Evolutionary conservation across 2,797 vertebrate species (phyloP), one percentile per base, ranked within the genome.

Genomic region (Halcyon leucocephala): DNA sequence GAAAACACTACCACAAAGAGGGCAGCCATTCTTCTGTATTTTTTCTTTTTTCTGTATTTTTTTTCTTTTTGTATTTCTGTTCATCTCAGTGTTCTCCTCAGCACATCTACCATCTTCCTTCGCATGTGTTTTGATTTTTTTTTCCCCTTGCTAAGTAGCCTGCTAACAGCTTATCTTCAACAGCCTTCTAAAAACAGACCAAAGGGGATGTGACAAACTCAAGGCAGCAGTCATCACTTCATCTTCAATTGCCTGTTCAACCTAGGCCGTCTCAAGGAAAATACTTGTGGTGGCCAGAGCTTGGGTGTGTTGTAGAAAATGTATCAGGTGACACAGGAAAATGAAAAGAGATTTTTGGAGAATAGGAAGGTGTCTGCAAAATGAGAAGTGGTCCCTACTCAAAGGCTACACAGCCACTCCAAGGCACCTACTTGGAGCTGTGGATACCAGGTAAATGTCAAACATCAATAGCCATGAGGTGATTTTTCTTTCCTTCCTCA

Each of bases 121-220:
- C 48, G 25, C 64, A 89, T 74, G 31, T 67, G 42, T 49, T 67
- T 48, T 42, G 22, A 9, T 51, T 72, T 81, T 29, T 26, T 15
- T 60, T 21, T 52, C 52, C 15, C 15, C 22, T 26, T 6, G 14
- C 49, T 31, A 66, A 60, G 71, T 42, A 90, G 54, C 69, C 87
- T 93, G 67, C 90, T 82, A 70, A 49, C 46, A 86, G 61, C 96
- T 98, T 97, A 97, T 98, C 97, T 96, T 89, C 82, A 95, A 98
- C 82, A 95, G 88, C 92, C 78, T 98, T 97, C 98, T 98, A 97
- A 97, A 98, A 98, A 97, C 96, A 97, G 97, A 97, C 86, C 55
- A 64, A 89, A 72, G 96, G 80, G 87, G 87, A 93, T 91, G 81
- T 94, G 79, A 71, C 64, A 79, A 79, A 66, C 76, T 91, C 31